Base-by-base conservation (phyloP, 2,797 vertebrate species). In the Rallus crepitans region DNA sequence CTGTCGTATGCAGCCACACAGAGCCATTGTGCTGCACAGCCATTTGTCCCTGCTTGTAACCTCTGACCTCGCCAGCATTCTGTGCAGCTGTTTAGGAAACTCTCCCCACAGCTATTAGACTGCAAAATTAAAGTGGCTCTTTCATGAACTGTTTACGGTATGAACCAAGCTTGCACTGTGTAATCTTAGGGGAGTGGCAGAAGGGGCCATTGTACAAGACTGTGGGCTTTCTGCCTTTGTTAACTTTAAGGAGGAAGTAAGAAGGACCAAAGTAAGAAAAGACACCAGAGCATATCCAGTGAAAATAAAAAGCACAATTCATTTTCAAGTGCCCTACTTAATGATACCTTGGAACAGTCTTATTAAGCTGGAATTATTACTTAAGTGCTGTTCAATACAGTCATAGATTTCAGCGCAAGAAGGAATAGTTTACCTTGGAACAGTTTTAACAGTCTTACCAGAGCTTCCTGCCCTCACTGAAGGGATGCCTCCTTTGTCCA, bases 401-500 rank as follows among this genome's bases (percentile, higher is more conserved):
- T 57, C 53, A 39, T 23, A 30, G 56, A 82, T 90, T 92, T 48
- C 71, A 66, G 40, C 9, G 71, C 57, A 45, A 83, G 89, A 89
- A 93, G 42, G 30, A 84, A n/a, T 55, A 87, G 37, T 83, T 94
- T 77, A 76, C 23, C 35, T 82, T 87, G 71, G 42, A 95, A 85
- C 31, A 40, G 64, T 68, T 90, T 61, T 96, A 87, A 87, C 73
- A 33, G 93, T 77, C 71, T 92, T 94, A 80, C 70, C 71, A 53
- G 66, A 84, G 39, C 66, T 90, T 89, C 56, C 77, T 94, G 70
- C 70, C 47, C 78, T 92, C 81, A 23, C 48, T 77, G 81, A 89
- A 82, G 48, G 18, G 83, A 60, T 73, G 39, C 63, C 83, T 89
- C 31, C 70, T 85, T 95, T 97, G 83, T 93, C 93, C 78, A 60